A percentile compares a stretch with the other conserved stretches of the same genome.
These are phyloP conservation scores for Laticauda colubrina DNA, from an alignment of 2,113 vertebrate species.

Conservation along the genomic window DNA sequence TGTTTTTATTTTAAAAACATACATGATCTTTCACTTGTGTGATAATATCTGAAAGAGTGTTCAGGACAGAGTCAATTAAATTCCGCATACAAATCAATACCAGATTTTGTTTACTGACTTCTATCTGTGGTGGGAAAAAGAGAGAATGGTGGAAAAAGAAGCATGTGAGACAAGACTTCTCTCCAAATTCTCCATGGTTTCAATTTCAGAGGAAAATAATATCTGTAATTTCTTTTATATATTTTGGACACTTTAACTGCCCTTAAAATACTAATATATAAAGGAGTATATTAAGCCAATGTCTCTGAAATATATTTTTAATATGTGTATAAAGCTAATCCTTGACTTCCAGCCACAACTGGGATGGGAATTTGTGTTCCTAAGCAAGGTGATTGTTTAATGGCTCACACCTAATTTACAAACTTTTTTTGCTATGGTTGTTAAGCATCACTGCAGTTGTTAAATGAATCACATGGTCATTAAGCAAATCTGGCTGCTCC, in stretches of 20 bases:
- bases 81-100: background rate
- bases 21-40: background rate
- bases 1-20: background rate
- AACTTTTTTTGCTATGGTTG: background rate
- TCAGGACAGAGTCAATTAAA: background rate
- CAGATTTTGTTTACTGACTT: background rate
- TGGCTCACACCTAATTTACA: background rate
- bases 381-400: background rate
- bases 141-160: background rate
- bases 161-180: background rate
- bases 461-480: background rate
- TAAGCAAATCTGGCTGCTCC: background rate
- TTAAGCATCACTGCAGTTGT: background rate
- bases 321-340: conserved; percentile 1
- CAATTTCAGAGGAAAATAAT: background rate
- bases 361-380: background rate
- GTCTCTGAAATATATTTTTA: conserved; percentile 16
- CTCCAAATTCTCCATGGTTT: background rate
- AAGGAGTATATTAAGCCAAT: background rate
- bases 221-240: background rate
- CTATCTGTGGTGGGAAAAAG: background rate
- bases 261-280: conserved; percentile 26
- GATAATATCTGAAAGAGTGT: background rate
- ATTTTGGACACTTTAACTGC: conserved; percentile 25
- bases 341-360: background rate